Evolutionary conservation across 1,140 invertebrate species (phyloP), one percentile per base, ranked within the genome.

Genomic region (Drosophila pruinosa): DNA sequence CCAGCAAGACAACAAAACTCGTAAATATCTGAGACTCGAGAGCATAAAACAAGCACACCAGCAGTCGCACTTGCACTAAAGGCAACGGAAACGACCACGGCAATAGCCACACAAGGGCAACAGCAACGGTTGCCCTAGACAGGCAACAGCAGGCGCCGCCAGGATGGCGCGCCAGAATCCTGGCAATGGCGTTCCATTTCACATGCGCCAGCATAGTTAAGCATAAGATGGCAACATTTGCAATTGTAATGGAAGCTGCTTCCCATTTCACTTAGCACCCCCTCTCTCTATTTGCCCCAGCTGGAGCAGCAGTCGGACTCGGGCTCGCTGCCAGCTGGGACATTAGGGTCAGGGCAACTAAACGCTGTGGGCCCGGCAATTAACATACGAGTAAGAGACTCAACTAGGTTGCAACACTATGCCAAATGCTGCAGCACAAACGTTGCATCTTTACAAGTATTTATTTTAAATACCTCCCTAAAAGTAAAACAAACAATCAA

Each of bases 181-280:
- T 65, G 68, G 19, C 39, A 48, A 26, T 54, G 26, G 39, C 52
- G 47, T 59, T 50, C 48, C 53, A n/a, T 38, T 64, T 26, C 47
- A 15, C 31, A 48, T 54, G 28, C 48, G 38, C 56, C 34, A 38
- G 39, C 75, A 67, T 78, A 85, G 75, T 85, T 83, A 53, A 65
- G 48, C 76, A 81, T 86, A 81, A 72, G 81, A 75, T 81, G 81
- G 77, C 81, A 86, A 62, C 82, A 86, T 86, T 86, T 86, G 82
- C 81, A 86, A 86, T 86, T 86, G 82, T 82, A 86, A 86, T 86
- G 78, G 63, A 28, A 26, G 14, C 31, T 28, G 38, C 26, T 19
- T 50, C 12, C 12, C 43, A 47, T 47, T 47, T 47, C 26, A 28
- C 26, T 28, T n/a, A n/a, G 2, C 39, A 2, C 39, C 69, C 21